phyloP scores from a whole-genome alignment of 2,113 vertebrate species.

The Plestiodon gilberti region DNA sequence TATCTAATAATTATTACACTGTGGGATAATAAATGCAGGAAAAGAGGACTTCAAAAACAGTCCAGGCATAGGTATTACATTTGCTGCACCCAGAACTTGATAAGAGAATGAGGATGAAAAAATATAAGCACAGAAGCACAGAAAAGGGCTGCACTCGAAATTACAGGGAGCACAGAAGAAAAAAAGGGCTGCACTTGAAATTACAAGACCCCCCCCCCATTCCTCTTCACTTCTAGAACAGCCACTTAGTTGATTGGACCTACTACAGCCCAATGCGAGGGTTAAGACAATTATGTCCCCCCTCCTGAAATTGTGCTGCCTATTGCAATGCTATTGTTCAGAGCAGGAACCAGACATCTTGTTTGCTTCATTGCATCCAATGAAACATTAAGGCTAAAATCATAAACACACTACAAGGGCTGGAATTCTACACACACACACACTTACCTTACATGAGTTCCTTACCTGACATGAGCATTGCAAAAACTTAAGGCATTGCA shows the following conservation, averaged over 20 bases:
- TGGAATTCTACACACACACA: no score
- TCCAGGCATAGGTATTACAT: not conserved
- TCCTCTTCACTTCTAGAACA: not conserved
- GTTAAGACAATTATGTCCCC: no score
- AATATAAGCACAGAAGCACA: not conserved
- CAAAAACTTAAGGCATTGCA: no score
- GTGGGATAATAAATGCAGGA: conserved; percentile 45
- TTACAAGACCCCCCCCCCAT: not conserved
- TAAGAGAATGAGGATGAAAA: not conserved
- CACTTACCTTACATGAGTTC: no score
- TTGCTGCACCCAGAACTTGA: not conserved
- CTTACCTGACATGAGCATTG: no score
- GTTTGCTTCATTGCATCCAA: no score
- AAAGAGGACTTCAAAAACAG: conserved; percentile 15
- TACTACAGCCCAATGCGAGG: not conserved
- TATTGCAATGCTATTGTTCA: no score
- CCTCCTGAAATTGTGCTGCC: no score
- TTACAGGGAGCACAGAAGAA: not conserved
- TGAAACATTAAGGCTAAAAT: no score
- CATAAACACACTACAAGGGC: no score
- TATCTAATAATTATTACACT: conserved; percentile 46
- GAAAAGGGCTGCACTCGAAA: not conserved
- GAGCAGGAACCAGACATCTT: no score
- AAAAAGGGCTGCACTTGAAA: not conserved
- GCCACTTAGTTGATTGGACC: not conserved